Base-by-base conservation (phyloP, 2,888 invertebrate species). In the Tiphia femorata region DNA sequence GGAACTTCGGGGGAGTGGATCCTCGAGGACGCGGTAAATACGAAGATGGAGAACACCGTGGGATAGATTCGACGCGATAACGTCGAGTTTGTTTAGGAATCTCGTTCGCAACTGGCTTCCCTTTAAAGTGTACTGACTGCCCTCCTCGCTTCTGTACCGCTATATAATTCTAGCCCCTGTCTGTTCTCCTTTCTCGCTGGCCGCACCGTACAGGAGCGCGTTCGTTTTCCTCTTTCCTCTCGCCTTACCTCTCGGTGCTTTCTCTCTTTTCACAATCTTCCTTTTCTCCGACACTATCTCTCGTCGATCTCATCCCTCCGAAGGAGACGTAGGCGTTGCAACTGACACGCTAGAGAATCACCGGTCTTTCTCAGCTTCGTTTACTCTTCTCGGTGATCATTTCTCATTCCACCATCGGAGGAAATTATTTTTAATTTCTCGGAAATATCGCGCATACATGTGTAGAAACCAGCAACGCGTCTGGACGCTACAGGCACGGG, bases 61-160 rank as follows among this genome's bases (percentile, higher is more conserved):
- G 30, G 47, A 12, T 43, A 51, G 23, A 29, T 38, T 17, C 49
- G 53, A 53, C 19, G 14, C 25, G 42, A 60, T 56, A 53, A 53
- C 47, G 29, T 10, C 8, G 27, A 41, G 27, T 52, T 49, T 48
- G 38, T n/a, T 44, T 38, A 42, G 54, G 33, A 51, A 54, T 42
- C 14, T 33, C 23, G 16, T 20, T 25, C 30, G 16, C n/a, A 33
- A 44, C 29, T 30, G 14, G 30, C 30, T 7, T 29, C 40, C 19
- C 30, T 8, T 46, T 43, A 49, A 43, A 49, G 33, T 5, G 21
- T 20, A 33, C 35, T 27, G n/a, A 57, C 16, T 33, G 47, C 42
- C 2, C 35, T 30, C 47, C 38, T 54, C 29, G 23, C 41, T 8
- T 23, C 20, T 7, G 3, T 12, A 23, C 21, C 5, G 6, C 2